These are phyloP conservation scores for Gobio gobio DNA, from an alignment of 2,113 vertebrate genomes.

Conservation along the genomic window DNA sequence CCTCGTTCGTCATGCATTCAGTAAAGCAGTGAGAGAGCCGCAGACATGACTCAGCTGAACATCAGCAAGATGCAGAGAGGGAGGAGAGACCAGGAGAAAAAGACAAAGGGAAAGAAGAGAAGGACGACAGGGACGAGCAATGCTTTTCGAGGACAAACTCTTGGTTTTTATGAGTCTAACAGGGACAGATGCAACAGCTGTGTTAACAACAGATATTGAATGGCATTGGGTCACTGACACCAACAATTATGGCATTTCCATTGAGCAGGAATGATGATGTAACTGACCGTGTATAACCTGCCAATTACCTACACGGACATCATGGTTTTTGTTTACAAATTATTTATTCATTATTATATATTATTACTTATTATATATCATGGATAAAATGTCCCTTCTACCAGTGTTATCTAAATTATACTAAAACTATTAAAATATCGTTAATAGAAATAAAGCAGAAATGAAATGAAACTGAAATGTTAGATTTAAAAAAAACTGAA, in stretches of 20 bases:
- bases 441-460: neutral
- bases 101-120: neutral
- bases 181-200: neutral
- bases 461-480: neutral
- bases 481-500: too few species aligned
- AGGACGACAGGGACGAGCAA: neutral
- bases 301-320: too few species aligned
- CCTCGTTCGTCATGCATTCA: slow-evolving; percentile 25
- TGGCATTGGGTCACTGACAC: neutral
- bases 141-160: neutral
- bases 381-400: neutral
- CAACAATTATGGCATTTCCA: neutral
- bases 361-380: too few species aligned
- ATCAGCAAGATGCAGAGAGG: neutral
- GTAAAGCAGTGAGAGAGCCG: slow-evolving; percentile 36
- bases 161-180: neutral
- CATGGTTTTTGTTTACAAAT: too few species aligned
- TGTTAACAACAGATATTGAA: neutral
- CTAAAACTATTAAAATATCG: neutral
- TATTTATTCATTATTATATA: too few species aligned
- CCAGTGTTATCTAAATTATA: neutral
- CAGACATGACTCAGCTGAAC: slow-evolving; percentile 60
- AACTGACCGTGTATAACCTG: neutral
- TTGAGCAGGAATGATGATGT: neutral
- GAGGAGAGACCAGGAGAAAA: too few species aligned